Base-by-base conservation (phyloP, 2,888 invertebrate species). In the Oxyteleia sp. region DNA sequence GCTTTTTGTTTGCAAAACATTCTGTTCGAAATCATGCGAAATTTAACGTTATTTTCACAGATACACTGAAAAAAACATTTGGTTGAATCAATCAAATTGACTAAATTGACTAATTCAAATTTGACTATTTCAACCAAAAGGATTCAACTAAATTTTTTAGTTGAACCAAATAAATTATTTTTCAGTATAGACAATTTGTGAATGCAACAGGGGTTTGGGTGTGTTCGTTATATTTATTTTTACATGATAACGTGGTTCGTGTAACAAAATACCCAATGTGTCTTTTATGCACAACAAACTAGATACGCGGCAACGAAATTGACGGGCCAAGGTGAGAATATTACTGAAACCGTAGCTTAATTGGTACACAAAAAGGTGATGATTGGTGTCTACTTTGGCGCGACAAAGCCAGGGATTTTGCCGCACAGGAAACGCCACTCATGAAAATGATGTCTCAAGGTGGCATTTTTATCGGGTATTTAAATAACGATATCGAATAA, bases 331-430 rank as follows among this genome's bases (percentile, higher is more conserved):
- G 91, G 91, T 91, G 91, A 91, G 91, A 90, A 90, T 88, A 92
- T 91, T 90, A 90, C 84, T 88, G 92, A 91, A 93, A 93, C 89
- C 88, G 89, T 87, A 93, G 92, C 93, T 92, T 90, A 87, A 93
- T 93, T 92, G 92, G 85, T 53, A 86, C 68, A 93, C 93, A 93
- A 93, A 93, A 92, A 92, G 90, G 89, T 90, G 90, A 84, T 89
- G 90, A 93, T 93, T 92, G 92, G 85, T 86, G 89, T 86, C 80
- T 66, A 75, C 74, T 87, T 82, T 82, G 84, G 85, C 75, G 64
- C 75, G 80, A 84, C 84, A 85, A 85, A 82, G 84, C 82, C 85
- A 59, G 72, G 84, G 84, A 87, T 88, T 88, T 86, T 86, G 72
- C 79, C 69, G 43, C 83, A 85, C 92, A 91, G 93, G 92, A 93